phyloP scores from a whole-genome alignment of 2,113 vertebrate species.

The Azemiops feae region DNA sequence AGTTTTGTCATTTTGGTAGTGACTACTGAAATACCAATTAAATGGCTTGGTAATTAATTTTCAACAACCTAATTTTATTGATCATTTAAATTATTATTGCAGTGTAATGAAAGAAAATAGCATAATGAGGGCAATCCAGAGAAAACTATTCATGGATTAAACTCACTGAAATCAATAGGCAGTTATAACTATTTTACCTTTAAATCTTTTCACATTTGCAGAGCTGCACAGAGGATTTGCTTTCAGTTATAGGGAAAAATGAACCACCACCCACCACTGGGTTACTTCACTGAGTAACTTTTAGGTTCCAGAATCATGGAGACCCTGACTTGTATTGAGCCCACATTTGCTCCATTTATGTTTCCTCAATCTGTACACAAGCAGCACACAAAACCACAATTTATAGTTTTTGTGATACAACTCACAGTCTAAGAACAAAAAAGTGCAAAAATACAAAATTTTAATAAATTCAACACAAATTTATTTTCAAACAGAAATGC shows the following conservation, averaged over 20 bases:
- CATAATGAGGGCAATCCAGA: neutral
- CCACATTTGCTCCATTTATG: neutral
- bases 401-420: neutral
- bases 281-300: neutral
- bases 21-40: neutral
- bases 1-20: neutral
- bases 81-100: constrained; percentile 12
- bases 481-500: neutral
- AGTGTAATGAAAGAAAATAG: neutral
- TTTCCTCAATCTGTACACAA: neutral
- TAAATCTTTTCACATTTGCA: neutral
- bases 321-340: neutral
- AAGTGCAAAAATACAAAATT: neutral
- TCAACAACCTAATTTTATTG: neutral
- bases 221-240: neutral
- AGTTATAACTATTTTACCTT: neutral
- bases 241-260: neutral
- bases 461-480: neutral
- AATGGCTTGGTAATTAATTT: neutral
- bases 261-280: neutral
- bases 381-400: neutral
- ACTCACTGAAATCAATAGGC: neutral
- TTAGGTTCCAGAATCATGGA: neutral
- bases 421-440: neutral
- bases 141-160: neutral